Evolutionary conservation across 1,140 invertebrate species (phyloP).

Genomic region (Eriocheir sinensis): DNA sequence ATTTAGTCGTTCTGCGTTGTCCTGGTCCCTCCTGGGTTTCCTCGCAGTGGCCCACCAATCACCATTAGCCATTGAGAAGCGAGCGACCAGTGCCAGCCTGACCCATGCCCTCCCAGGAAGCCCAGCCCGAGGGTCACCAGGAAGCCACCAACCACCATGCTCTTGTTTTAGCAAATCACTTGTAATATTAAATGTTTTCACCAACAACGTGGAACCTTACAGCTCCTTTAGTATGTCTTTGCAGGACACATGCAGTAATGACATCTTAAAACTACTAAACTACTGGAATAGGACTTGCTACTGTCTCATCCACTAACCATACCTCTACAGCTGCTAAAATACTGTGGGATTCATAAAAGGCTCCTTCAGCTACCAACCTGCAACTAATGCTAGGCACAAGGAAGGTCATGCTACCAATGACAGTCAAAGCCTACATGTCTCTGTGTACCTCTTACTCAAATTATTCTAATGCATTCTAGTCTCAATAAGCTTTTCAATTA

Average conservation of each 20-base stretch:
- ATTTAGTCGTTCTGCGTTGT: slow-evolving; percentile 66
- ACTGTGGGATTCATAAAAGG: neutral
- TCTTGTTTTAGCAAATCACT: slow-evolving; percentile 45
- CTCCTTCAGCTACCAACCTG: neutral
- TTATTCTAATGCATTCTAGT: neutral
- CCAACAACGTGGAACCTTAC: neutral
- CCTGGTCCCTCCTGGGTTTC: slow-evolving; percentile 49
- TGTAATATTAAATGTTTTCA: neutral
- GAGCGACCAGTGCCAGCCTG: slow-evolving; percentile 54
- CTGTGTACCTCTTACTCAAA: neutral
- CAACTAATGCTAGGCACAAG: neutral
- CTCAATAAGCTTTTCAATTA: neutral
- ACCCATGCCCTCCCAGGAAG: slow-evolving; percentile 62
- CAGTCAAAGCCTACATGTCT: neutral
- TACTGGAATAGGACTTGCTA: neutral
- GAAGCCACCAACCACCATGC: slow-evolving; percentile 66
- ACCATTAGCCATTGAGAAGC: slow-evolving; percentile 65
- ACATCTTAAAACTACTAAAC: neutral
- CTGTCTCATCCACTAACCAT: neutral
- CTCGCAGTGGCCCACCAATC: slow-evolving; percentile 58
- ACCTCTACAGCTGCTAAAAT: neutral
- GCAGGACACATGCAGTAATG: neutral
- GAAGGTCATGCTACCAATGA: neutral
- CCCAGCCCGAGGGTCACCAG: slow-evolving; percentile 46
- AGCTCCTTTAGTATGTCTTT: neutral